A percentile compares a stretch with the other conserved stretches of the same genome.
phyloP scores from a whole-genome alignment of 1,140 invertebrate species.

The Drosophila funebris region DNA sequence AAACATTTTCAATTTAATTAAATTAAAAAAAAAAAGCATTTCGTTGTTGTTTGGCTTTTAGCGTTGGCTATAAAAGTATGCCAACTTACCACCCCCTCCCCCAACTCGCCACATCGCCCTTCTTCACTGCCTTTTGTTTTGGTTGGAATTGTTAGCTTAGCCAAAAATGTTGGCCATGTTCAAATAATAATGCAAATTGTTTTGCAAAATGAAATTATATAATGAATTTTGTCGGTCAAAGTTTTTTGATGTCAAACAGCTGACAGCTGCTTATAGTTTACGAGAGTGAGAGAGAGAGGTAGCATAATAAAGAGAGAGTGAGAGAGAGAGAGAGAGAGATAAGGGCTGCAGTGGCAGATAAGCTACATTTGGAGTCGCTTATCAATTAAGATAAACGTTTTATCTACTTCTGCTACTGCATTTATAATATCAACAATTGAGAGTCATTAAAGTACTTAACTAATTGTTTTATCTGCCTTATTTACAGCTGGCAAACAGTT shows the following conservation, averaged over 20 bases:
- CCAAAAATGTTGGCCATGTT: constrained; percentile 45
- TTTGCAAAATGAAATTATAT: constrained; percentile 65
- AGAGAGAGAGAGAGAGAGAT: neutral
- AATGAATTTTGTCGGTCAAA: constrained; percentile 43
- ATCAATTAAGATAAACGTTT: constrained; percentile 36
- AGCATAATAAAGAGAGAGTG: too few species aligned
- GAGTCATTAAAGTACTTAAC: constrained; percentile 7
- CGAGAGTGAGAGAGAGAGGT: neutral
- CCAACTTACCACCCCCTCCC: too few species aligned
- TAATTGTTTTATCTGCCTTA: neutral
- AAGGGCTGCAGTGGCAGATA: neutral
- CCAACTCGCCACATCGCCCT: neutral
- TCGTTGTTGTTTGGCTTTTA: constrained; percentile 31
- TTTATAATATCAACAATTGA: neutral
- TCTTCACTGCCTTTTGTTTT: constrained; percentile 4
- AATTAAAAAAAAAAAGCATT: constrained; percentile 33
- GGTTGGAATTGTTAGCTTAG: constrained; percentile 44
- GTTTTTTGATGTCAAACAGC: constrained; percentile 54
- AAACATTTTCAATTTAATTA: constrained; percentile 79
- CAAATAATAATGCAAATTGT: constrained; percentile 74
- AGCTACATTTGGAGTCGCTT: neutral
- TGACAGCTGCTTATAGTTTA: constrained; percentile 12
- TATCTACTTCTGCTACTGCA: neutral
- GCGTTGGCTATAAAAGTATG: constrained; percentile 1
- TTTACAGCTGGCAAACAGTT: neutral